Evolutionary conservation across 2,797 vertebrate species (phyloP), one percentile per base, ranked within the genome.

Genomic region (Gymnoscopelus braueri): DNA sequence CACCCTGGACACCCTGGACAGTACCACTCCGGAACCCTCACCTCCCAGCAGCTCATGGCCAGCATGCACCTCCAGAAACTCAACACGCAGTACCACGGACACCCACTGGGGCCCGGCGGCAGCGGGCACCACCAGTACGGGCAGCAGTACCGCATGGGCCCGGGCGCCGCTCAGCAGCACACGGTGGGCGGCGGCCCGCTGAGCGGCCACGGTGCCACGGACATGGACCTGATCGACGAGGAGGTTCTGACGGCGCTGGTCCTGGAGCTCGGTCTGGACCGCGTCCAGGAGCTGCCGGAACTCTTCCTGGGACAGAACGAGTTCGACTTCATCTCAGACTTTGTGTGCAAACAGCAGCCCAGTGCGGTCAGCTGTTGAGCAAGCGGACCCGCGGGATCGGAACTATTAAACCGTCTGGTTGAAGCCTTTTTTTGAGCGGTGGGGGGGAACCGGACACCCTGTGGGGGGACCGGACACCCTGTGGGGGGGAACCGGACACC

Each of bases 241-340:
- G 98, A 99, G 60, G 96, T 96, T 53, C 94, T 99, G 91, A 98
- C 95, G 1, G 96, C 96, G 1, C 93, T 99, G 81, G 97, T 96
- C 71, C 92, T 97, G 85, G 97, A 99, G 87, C 91, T 99, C 67
- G 98, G 96, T 4, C 86, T 99, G 92, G 97, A 99, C 86, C 94
- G 96, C 62, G 95, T 98, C 89, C 96, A 97, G 83, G 97, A 99
- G 92, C 93, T 99, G 81, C 98, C 98, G 0, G 97, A 98, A 92
- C 95, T 99, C 65, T 98, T 96, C 87, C 90, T 99, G 86, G 97
- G 96, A 86, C 97, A 99, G 90, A 98, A 98, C 26, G 98, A 99
- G 91, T 97, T 99, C 72, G 97, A 98, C 91, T 98, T 98, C 83
- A 94, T 98, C 85, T 95, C 96, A 58, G 97, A 98, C 95, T 97